These are phyloP conservation scores for Cabera pusaria DNA, from an alignment of 2,888 invertebrate genomes.

Conservation along the genomic window DNA sequence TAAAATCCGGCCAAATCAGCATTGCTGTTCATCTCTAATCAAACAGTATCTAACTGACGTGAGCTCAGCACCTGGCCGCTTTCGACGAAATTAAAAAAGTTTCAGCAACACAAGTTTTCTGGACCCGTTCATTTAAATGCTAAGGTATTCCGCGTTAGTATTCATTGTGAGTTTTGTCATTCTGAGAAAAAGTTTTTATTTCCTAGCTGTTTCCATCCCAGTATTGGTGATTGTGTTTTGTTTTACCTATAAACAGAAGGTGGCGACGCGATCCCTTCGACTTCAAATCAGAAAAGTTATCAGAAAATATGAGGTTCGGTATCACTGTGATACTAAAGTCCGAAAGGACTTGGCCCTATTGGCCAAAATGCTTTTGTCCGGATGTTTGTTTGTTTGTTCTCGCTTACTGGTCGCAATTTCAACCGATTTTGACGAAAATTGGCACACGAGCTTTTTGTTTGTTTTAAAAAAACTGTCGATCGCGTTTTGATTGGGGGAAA, in stretches of 20 bases:
- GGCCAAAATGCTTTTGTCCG: too few species aligned
- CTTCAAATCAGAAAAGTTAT: neutral
- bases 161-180: slow-evolving; percentile 75
- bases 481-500: too few species aligned
- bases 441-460: too few species aligned
- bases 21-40: slow-evolving; percentile 3
- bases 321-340: too few species aligned
- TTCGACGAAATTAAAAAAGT: slow-evolving; percentile 81
- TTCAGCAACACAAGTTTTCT: slow-evolving; percentile 64
- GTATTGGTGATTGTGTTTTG: slow-evolving; percentile 44
- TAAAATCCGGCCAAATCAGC: slow-evolving; percentile 3
- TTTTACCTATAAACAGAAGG: slow-evolving; percentile 8
- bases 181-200: slow-evolving; percentile 60
- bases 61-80: slow-evolving; percentile 70
- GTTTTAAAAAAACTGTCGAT: too few species aligned
- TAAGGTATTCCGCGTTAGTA: slow-evolving; percentile 72
- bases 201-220: slow-evolving; percentile 50
- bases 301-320: neutral
- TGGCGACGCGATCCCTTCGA: neutral
- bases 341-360: too few species aligned
- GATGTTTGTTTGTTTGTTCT: too few species aligned
- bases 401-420: too few species aligned
- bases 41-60: slow-evolving; percentile 53
- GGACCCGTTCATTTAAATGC: slow-evolving; percentile 76
- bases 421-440: too few species aligned